phyloP scores from a whole-genome alignment of 2,888 invertebrate genomes.

The Unio delphinus region DNA sequence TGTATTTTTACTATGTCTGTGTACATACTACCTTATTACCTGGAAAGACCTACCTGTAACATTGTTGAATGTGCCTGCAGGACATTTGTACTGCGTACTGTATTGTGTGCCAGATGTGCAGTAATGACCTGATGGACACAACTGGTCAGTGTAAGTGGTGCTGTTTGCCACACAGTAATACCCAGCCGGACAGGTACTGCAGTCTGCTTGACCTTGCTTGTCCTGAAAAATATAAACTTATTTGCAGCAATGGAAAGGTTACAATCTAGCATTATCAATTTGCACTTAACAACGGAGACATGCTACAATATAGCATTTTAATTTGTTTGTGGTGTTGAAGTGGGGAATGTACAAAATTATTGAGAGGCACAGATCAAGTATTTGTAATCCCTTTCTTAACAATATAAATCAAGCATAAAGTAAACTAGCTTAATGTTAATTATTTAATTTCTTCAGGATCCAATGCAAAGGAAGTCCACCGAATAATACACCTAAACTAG shows the following conservation, averaged over 20 bases:
- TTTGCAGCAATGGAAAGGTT: not conserved
- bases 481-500: too few relatives aligned
- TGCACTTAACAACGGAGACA: too few relatives aligned
- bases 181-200: slow-evolving; percentile 60
- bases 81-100: slow-evolving; percentile 57
- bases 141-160: slow-evolving; percentile 53
- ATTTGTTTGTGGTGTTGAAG: too few relatives aligned
- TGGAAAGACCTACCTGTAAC: slow-evolving; percentile 51
- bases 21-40: not conserved
- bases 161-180: slow-evolving; percentile 62
- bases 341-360: too few relatives aligned
- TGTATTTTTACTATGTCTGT: slow-evolving; percentile 14
- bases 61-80: slow-evolving; percentile 65
- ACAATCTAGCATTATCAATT: too few relatives aligned
- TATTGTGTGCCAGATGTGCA: slow-evolving; percentile 56
- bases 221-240: slow-evolving; percentile 40
- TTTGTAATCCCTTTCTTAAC: not conserved
- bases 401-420: not conserved
- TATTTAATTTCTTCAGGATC: too few relatives aligned
- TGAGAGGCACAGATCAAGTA: not conserved
- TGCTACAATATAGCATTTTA: too few relatives aligned
- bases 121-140: slow-evolving; percentile 67
- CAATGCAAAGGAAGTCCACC: too few relatives aligned
- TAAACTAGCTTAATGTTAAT: too few relatives aligned
- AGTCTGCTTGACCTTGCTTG: slow-evolving; percentile 48